Conservation (phyloP, 2,888 invertebrate species). For the Diarsia dahlii region DNA sequence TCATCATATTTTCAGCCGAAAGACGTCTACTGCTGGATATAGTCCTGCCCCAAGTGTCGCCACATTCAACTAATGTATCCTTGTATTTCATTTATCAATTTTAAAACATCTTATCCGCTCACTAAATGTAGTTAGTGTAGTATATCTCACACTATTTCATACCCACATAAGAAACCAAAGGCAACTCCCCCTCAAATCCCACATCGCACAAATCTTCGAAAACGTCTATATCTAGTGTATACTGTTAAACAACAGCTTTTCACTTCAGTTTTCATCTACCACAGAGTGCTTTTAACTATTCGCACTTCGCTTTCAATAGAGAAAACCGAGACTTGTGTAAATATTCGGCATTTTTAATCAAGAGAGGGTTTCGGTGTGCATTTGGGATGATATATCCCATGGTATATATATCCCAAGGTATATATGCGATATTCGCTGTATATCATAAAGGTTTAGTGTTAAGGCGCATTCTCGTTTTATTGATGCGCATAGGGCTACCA, state of each 20-base stretch:
- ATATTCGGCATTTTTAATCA: slow-evolving; percentile 74
- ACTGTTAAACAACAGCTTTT: slow-evolving; percentile 28
- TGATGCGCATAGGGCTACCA: slow-evolving; percentile 24
- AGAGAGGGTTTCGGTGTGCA: slow-evolving; percentile 61
- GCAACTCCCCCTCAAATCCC: not conserved
- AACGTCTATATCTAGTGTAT: slow-evolving; percentile 30
- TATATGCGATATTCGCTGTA: slow-evolving; percentile 56
- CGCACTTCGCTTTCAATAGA: slow-evolving; percentile 69
- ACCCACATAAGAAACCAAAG: not conserved
- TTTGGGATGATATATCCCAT: slow-evolving; percentile 58
- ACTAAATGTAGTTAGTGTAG: not conserved
- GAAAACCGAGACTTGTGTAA: slow-evolving; percentile 59
- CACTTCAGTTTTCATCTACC: slow-evolving; percentile 66
- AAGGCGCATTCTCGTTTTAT: slow-evolving; percentile 54
- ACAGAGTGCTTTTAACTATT: slow-evolving; percentile 74
- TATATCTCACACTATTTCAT: not conserved
- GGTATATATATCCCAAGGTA: slow-evolving; percentile 33
- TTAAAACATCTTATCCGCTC: not conserved
- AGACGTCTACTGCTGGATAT: too few species aligned
- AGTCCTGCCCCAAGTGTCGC: too few species aligned
- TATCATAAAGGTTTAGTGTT: slow-evolving; percentile 64
- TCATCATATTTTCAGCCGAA: too few species aligned
- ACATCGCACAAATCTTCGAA: slow-evolving; percentile 29
- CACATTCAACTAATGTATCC: too few species aligned
- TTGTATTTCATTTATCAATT: not conserved